These are phyloP conservation scores for Gambelia wislizenii DNA, from an alignment of 2,797 vertebrate genomes.

Conservation along the genomic window DNA sequence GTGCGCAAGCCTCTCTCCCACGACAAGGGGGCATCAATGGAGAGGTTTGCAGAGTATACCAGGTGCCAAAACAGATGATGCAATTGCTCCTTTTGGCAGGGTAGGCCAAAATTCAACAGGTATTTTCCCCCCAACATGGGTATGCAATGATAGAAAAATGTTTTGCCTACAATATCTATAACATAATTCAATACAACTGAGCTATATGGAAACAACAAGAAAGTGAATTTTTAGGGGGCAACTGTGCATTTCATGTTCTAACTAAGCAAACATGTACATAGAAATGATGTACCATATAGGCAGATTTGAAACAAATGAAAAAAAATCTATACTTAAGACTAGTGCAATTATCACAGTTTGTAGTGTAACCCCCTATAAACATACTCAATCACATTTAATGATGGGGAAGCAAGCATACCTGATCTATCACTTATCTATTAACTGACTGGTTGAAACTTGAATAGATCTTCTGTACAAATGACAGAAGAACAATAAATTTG, in stretches of 20 bases:
- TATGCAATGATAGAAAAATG: not conserved
- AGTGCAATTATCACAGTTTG: not conserved
- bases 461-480: not conserved
- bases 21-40: too few species aligned
- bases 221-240: too few species aligned
- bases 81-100: not conserved
- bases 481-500: not conserved
- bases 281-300: not conserved
- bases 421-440: not conserved
- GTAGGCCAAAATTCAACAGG: not conserved
- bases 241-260: not conserved
- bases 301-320: not conserved
- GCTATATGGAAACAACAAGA: too few species aligned
- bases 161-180: too few species aligned
- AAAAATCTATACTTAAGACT: not conserved
- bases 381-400: not conserved
- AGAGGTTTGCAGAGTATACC: too few species aligned
- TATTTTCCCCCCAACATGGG: not conserved
- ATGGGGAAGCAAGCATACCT: not conserved
- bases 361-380: not conserved
- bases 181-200: too few species aligned
- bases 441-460: not conserved
- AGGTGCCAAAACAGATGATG: not conserved
- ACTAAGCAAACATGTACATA: not conserved
- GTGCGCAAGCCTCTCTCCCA: too few species aligned